Conservation (phyloP, 2,888 invertebrate genomes). For the Platycheirus rosarum region DNA sequence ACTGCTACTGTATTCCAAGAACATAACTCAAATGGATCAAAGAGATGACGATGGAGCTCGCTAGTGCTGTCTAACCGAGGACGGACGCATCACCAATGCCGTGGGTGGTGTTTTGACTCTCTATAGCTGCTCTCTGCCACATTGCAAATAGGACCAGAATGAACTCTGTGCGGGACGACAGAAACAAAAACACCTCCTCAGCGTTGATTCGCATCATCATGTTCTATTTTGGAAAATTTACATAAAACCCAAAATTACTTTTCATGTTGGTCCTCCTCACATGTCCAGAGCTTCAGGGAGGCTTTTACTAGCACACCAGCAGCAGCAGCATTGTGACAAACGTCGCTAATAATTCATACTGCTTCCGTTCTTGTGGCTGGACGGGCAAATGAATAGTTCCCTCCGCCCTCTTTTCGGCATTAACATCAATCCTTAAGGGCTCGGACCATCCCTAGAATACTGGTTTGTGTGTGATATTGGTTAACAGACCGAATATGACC, state of each 20-base stretch:
- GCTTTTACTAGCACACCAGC: slow-evolving; percentile 9
- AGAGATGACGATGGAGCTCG: slow-evolving; percentile 2
- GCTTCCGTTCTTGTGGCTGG: slow-evolving; percentile 48
- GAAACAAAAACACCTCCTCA: slow-evolving; percentile 10
- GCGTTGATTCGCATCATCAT: slow-evolving; percentile 58
- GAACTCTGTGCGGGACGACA: not conserved
- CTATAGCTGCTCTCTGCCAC: slow-evolving; percentile 1
- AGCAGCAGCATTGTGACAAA: slow-evolving; percentile 51
- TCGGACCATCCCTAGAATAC: slow-evolving; percentile 9
- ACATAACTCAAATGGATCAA: slow-evolving; percentile 28
- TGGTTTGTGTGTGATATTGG: slow-evolving; percentile 24
- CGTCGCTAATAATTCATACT: slow-evolving; percentile 69
- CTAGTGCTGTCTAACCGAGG: not conserved
- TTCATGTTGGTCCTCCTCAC: slow-evolving; percentile 45
- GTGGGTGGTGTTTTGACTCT: slow-evolving; percentile 25
- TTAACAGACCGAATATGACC: slow-evolving; percentile 3
- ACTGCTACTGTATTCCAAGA: slow-evolving; percentile 2
- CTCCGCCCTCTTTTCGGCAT: slow-evolving; percentile 18
- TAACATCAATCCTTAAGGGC: slow-evolving; percentile 44
- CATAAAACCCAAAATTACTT: slow-evolving; percentile 73
- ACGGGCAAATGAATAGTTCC: slow-evolving; percentile 6
- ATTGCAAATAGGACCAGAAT: slow-evolving; percentile 22
- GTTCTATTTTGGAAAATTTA: slow-evolving; percentile 65
- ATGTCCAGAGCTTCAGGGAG: slow-evolving; percentile 14
- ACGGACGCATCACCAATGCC: slow-evolving; percentile 3